These are phyloP conservation scores for Barnardius zonarius DNA, from an alignment of 2,113 vertebrate species.

Conservation along the genomic window DNA sequence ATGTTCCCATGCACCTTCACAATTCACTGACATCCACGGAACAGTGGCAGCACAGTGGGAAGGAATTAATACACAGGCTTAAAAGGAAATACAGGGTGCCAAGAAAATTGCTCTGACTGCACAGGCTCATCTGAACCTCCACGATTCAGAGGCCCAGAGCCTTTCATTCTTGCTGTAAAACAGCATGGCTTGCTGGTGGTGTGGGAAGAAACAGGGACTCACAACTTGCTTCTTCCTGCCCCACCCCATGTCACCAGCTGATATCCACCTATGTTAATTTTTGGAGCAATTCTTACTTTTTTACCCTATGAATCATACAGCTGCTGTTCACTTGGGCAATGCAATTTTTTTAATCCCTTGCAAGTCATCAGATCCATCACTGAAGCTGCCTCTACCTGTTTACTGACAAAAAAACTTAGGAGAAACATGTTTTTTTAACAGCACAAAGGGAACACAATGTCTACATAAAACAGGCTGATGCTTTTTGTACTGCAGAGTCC, in stretches of 20 bases:
- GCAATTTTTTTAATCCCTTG: not conserved
- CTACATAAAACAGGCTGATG: not conserved
- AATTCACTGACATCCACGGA: not conserved
- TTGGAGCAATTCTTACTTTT: not conserved
- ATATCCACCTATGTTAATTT: not conserved
- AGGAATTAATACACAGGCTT: conserved; percentile 19
- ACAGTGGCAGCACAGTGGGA: conserved; percentile 35
- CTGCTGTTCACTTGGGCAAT: not conserved
- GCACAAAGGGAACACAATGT: not conserved
- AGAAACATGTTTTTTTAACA: not conserved
- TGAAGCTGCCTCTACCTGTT: not conserved
- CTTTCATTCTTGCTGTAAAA: not conserved
- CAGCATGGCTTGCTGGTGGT: not conserved
- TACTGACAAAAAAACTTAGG: not conserved
- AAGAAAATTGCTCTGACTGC: conserved; percentile 1
- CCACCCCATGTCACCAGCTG: not conserved
- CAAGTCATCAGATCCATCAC: not conserved
- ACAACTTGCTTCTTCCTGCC: fast-evolving
- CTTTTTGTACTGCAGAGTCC: not conserved
- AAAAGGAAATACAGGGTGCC: not conserved
- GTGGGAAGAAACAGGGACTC: not conserved
- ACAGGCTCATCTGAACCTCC: not conserved
- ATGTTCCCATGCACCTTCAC: not conserved
- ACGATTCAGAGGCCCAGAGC: not conserved
- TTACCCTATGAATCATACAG: not conserved